phyloP scores from a whole-genome alignment of 2,113 vertebrate genomes.

The Alexandromys fortis region DNA sequence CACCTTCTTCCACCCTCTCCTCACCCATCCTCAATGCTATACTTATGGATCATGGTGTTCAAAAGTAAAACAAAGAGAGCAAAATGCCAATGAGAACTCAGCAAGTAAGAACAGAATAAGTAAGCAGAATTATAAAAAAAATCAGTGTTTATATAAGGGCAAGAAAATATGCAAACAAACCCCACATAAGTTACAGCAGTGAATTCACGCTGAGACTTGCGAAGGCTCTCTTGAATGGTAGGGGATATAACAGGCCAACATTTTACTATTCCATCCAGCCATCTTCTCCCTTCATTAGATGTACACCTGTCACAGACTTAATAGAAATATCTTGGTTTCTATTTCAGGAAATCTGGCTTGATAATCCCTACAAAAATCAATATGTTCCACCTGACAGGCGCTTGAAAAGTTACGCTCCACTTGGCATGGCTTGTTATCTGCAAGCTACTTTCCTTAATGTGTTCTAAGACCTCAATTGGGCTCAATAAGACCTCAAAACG shows the following conservation, averaged over 20 bases:
- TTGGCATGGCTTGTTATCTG: conserved; percentile 43
- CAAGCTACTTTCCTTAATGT: conserved; percentile 70
- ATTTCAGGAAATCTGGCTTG: conserved; percentile 32
- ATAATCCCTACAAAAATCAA: conserved; percentile 60
- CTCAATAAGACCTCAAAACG: background rate
- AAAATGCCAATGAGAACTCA: background rate
- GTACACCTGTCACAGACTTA: conserved; percentile 46
- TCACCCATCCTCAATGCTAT: background rate
- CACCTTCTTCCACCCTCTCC: background rate
- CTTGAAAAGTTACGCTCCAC: conserved; percentile 58
- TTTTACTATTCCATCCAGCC: conserved; percentile 8
- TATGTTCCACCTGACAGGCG: conserved; percentile 14
- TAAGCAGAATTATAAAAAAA: background rate
- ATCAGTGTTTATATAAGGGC: background rate
- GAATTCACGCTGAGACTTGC: conserved; percentile 42
- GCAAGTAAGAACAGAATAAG: conserved; percentile 29
- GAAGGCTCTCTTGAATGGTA: background rate
- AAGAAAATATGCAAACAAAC: background rate
- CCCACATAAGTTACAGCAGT: background rate
- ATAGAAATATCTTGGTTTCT: conserved; percentile 51
- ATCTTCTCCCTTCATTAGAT: conserved; percentile 13
- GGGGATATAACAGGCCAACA: conserved; percentile 22
- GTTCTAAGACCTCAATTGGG: conserved; percentile 20
- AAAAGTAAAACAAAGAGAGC: background rate
- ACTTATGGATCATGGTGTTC: background rate